phyloP scores from a whole-genome alignment of 92 coral and sea anemone species.

The Muricea muricata region DNA sequence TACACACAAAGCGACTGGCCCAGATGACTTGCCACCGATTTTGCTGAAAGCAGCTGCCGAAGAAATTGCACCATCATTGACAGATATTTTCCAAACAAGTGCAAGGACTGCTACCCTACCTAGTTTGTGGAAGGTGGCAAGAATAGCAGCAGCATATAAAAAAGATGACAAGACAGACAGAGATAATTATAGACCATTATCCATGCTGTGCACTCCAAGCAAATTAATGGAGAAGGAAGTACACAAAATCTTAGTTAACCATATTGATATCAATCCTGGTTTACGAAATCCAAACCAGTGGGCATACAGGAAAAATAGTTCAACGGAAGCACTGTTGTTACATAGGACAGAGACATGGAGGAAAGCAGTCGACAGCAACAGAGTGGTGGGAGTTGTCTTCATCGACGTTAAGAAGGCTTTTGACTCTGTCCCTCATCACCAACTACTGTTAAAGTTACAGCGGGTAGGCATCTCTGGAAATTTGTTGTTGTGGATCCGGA shows the following conservation, averaged over 20 bases:
- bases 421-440: conserved; percentile 46
- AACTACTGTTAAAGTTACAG: conserved; percentile 38
- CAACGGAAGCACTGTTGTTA: conserved; percentile 8
- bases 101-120: conserved; percentile 21
- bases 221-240: conserved; percentile 62
- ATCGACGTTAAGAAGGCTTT: conserved; percentile 57
- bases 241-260: not conserved
- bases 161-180: conserved; percentile 54
- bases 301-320: conserved; percentile 12
- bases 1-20: conserved; percentile 47
- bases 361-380: conserved; percentile 45
- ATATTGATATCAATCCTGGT: not conserved
- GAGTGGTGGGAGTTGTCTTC: conserved; percentile 45
- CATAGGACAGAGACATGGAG: conserved; percentile 68
- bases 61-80: conserved; percentile 36
- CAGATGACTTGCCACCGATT: conserved; percentile 44
- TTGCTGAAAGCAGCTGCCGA: conserved; percentile 40
- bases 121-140: conserved; percentile 51
- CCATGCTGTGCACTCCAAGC: conserved; percentile 48
- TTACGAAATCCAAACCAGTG: conserved; percentile 27
- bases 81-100: conserved; percentile 31
- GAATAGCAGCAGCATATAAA: conserved; percentile 36
- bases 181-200: conserved; percentile 50
- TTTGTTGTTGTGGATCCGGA: conserved; percentile 45
- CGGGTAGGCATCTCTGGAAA: conserved; percentile 44